These are phyloP conservation scores for Caenorhabditis angaria DNA, from an alignment of 2,888 invertebrate genomes.

Conservation along the genomic window DNA sequence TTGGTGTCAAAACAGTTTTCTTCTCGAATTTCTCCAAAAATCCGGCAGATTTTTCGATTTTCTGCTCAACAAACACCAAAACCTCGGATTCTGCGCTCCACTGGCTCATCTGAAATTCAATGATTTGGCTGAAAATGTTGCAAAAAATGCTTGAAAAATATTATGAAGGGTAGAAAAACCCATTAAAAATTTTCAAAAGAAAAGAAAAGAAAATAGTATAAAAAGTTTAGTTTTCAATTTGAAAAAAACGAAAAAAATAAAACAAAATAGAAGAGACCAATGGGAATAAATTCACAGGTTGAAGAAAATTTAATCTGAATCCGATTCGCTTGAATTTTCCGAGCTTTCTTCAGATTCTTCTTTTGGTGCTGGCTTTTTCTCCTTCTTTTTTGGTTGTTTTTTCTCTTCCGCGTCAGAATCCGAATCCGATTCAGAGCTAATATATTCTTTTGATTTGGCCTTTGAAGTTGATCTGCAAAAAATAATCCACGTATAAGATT, in stretches of 20 bases:
- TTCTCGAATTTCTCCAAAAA: neutral
- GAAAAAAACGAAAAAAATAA: too few relatives aligned
- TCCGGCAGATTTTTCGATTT: neutral
- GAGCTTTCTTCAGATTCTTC: constrained; percentile 10
- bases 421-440: constrained; percentile 44
- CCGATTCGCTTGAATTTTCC: constrained; percentile 12
- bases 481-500: neutral
- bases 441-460: constrained; percentile 62
- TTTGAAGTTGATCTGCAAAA: constrained; percentile 42
- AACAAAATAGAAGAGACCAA: neutral
- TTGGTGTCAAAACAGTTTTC: neutral
- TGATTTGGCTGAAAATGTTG: neutral
- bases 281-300: neutral
- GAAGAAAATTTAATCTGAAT: constrained; percentile 10
- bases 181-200: neutral
- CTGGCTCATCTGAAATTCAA: neutral
- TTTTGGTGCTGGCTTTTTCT: constrained; percentile 32
- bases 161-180: neutral
- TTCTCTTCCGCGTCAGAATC: constrained; percentile 46
- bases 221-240: neutral
- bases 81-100: neutral
- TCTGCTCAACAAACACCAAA: neutral
- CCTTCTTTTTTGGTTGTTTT: constrained; percentile 36
- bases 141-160: neutral
- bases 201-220: neutral